Percentiles rank a stretch among this genome's conserved stretches.
Evolutionary conservation across 2,888 invertebrate genomes (phyloP).

Genomic region (Neoaliturus tenellus): DNA sequence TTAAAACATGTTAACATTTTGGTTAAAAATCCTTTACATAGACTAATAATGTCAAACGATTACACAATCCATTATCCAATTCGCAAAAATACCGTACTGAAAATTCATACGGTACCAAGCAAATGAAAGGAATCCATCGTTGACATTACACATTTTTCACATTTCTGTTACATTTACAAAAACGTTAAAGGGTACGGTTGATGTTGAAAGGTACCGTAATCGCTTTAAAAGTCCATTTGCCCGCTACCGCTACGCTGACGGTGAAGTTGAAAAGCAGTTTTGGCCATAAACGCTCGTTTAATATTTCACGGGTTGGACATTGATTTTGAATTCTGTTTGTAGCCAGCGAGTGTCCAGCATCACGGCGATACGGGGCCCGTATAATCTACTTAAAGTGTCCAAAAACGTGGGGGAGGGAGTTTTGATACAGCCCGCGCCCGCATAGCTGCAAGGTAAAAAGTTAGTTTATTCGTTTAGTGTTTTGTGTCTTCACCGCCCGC

Average conservation of each 20-base stretch:
- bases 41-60: no score
- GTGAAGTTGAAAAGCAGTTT: background rate
- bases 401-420: conserved; percentile 22
- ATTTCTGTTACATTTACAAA: no score
- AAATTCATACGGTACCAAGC: no score
- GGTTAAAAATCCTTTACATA: no score
- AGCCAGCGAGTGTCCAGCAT: conserved; percentile 15
- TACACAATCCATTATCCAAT: no score
- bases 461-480: conserved; percentile 28
- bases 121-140: no score
- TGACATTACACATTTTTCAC: no score
- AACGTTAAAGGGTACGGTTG: no score
- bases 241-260: background rate
- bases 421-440: conserved; percentile 42
- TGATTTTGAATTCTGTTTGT: conserved; percentile 43
- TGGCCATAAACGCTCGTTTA: conserved; percentile 20
- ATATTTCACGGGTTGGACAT: conserved; percentile 31
- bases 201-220: conserved; percentile 23
- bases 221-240: conserved; percentile 18
- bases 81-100: no score
- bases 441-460: conserved; percentile 44
- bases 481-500: conserved; percentile 16
- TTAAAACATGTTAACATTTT: no score
- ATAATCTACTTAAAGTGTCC: conserved; percentile 55
- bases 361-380: conserved; percentile 53